Conservation (phyloP, 2,113 vertebrate species). For the Erythrolamprus reginae region DNA sequence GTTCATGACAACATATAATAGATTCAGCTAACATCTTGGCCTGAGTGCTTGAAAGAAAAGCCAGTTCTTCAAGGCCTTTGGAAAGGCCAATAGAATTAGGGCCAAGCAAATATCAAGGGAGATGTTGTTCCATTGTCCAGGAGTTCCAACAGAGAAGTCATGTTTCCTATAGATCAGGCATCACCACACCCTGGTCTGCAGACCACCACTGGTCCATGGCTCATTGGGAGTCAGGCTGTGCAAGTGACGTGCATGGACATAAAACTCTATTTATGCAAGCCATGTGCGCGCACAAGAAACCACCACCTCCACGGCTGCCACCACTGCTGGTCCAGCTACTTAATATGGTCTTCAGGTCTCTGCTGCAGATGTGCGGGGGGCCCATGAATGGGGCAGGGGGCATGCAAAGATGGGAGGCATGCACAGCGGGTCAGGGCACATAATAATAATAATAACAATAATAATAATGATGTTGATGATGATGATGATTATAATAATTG, state of each 20-base stretch:
- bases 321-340: neutral
- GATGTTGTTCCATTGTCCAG: neutral
- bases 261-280: neutral
- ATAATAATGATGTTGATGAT: too few relatives aligned
- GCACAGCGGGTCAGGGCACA: too few relatives aligned
- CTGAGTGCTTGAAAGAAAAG: neutral
- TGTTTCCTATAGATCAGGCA: neutral
- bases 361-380: too few relatives aligned
- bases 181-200: neutral
- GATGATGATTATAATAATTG: too few relatives aligned
- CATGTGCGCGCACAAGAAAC: too few relatives aligned
- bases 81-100: neutral
- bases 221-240: neutral
- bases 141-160: neutral
- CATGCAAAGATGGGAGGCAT: too few relatives aligned
- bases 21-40: neutral
- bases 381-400: too few relatives aligned
- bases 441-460: too few relatives aligned
- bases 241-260: neutral
- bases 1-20: neutral
- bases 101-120: neutral
- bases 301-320: neutral
- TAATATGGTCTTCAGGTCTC: too few relatives aligned
- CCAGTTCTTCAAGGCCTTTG: neutral
- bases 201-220: neutral